These are phyloP conservation scores for Ianthella basta DNA, from an alignment of 37 sponge, comb jelly and placozoan species.

Conservation along the genomic window DNA sequence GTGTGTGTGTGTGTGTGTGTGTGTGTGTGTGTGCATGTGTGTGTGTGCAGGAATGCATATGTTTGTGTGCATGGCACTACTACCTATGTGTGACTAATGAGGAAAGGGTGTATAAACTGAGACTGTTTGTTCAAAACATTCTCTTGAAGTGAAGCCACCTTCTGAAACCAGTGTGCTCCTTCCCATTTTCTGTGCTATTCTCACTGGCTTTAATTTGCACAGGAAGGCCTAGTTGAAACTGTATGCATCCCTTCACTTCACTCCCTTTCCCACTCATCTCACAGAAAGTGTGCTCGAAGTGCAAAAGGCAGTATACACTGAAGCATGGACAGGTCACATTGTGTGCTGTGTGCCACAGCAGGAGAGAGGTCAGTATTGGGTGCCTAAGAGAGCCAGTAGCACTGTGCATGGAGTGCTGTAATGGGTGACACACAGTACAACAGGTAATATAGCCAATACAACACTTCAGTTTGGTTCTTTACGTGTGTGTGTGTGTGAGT, in stretches of 20 bases:
- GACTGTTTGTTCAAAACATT: too few relatives aligned
- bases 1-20: too few relatives aligned
- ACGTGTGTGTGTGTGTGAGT: background rate
- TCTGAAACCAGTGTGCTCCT: too few relatives aligned
- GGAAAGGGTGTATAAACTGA: too few relatives aligned
- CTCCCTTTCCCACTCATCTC: background rate
- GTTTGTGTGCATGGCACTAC: too few relatives aligned
- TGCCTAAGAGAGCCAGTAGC: background rate
- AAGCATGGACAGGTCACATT: background rate
- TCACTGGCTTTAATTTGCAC: background rate
- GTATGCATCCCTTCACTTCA: background rate
- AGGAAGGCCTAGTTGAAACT: background rate
- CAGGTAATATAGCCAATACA: background rate
- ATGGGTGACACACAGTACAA: background rate
- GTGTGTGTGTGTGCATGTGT: too few relatives aligned
- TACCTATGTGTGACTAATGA: too few relatives aligned
- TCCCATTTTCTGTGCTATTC: too few relatives aligned
- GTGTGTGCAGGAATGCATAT: too few relatives aligned
- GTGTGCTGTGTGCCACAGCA: conserved; percentile 16
- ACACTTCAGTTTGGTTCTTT: background rate
- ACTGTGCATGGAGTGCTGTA: background rate
- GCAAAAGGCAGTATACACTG: background rate
- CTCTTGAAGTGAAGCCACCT: too few relatives aligned
- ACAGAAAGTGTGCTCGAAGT: conserved; percentile 17
- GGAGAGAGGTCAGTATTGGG: background rate